Evolutionary conservation across 1,140 invertebrate genomes (phyloP).

Genomic region (Eumaeus atala): DNA sequence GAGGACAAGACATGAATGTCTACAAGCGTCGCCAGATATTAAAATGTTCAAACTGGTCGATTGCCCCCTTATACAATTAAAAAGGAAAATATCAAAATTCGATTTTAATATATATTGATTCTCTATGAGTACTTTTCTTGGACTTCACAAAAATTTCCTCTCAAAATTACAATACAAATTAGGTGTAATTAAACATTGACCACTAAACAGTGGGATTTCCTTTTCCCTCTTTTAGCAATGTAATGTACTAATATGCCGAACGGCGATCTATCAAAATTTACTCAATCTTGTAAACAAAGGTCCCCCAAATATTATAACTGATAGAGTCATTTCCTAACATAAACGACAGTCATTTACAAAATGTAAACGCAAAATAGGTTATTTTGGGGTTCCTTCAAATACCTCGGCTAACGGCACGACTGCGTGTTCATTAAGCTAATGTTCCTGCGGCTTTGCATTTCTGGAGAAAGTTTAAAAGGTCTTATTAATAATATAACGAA

Average conservation of each 20-base stretch:
- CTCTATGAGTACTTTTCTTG: no score
- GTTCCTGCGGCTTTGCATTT: constrained; percentile 4
- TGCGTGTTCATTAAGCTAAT: constrained; percentile 9
- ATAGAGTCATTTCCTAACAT: constrained; percentile 8
- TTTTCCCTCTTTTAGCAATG: no score
- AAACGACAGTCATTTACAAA: constrained; percentile 6
- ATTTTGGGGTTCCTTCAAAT: constrained; percentile 2
- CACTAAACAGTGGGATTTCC: no score
- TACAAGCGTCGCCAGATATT: no score
- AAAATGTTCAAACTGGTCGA: no score
- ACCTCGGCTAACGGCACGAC: constrained; percentile 4
- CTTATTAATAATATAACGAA: constrained; percentile 4
- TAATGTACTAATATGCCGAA: no score
- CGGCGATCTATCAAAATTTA: background rate
- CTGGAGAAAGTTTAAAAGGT: background rate
- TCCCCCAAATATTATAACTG: background rate
- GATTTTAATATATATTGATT: no score
- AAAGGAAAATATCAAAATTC: no score
- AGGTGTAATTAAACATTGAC: no score
- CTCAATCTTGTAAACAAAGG: background rate
- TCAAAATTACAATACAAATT: no score
- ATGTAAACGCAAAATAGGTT: constrained; percentile 4
- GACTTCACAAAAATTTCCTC: background rate
- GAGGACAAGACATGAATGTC: no score
- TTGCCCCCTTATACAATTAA: no score